Conservation (phyloP, 1,140 invertebrate species). For the Euglossa dilemma region DNA sequence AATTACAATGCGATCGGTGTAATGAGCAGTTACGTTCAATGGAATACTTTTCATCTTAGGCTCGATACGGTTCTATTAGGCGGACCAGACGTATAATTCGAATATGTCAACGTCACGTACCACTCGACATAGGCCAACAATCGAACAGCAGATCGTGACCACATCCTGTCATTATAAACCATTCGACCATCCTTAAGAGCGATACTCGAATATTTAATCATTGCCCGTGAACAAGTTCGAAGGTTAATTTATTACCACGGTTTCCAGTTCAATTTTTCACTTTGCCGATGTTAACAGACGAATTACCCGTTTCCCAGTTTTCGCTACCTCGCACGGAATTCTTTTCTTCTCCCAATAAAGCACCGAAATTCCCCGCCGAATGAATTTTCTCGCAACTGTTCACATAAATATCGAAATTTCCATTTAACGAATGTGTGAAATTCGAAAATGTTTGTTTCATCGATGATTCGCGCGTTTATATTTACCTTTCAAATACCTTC, state of each 20-base stretch:
- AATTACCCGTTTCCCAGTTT: background rate
- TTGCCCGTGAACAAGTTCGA: background rate
- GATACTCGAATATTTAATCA: constrained; percentile 36
- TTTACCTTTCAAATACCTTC: too few species aligned
- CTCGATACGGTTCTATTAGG: constrained; percentile 18
- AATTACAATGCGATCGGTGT: constrained; percentile 35
- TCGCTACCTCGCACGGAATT: background rate
- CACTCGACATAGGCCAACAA: constrained; percentile 22
- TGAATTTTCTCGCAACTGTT: background rate
- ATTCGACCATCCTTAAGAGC: background rate
- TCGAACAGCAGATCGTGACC: constrained; percentile 11
- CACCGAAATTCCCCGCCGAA: background rate
- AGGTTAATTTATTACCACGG: background rate
- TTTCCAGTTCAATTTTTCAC: background rate
- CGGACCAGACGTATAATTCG: constrained; percentile 33
- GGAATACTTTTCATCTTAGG: constrained; percentile 30
- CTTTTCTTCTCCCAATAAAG: background rate
- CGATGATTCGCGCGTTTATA: too few species aligned
- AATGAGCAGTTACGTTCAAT: constrained; percentile 32
- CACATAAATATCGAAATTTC: too few species aligned
- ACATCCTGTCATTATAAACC: constrained; percentile 33
- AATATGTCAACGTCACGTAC: constrained; percentile 46
- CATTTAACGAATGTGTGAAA: too few species aligned
- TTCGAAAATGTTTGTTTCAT: too few species aligned
- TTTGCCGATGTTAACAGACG: too few species aligned